Evolutionary conservation across 2,113 vertebrate species (phyloP).

Genomic region (Promerops cafer): DNA sequence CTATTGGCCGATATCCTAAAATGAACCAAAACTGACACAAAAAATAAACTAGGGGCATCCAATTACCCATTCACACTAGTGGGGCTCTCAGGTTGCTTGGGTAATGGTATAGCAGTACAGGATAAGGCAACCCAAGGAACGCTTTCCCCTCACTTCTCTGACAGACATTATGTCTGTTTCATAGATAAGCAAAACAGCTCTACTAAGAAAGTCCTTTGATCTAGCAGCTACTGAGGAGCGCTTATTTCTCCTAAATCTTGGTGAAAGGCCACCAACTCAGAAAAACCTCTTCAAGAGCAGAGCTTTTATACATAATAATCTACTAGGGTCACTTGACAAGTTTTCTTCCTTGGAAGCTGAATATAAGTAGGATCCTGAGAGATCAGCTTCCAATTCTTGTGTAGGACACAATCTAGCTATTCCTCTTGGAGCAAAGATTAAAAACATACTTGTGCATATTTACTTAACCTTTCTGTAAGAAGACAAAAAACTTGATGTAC

Average conservation of each 20-base stretch:
- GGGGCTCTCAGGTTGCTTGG: neutral
- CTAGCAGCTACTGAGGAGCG: neutral
- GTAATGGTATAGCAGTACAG: neutral
- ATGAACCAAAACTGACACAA: neutral
- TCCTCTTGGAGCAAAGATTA: neutral
- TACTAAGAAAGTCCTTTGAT: neutral
- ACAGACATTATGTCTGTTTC: neutral
- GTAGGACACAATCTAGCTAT: neutral
- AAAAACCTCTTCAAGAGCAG: neutral
- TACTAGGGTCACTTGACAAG: neutral
- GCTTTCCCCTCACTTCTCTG: neutral
- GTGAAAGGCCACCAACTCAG: neutral
- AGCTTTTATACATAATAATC: neutral
- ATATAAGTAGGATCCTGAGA: neutral
- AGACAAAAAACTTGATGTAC: neutral
- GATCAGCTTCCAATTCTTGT: neutral
- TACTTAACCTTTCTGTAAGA: neutral
- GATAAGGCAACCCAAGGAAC: neutral
- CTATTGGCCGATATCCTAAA: neutral
- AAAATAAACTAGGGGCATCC: neutral
- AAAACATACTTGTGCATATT: neutral
- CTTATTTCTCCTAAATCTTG: neutral
- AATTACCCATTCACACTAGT: neutral
- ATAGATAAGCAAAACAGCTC: neutral
- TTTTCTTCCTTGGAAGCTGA: neutral